Evolutionary conservation across 2,888 invertebrate genomes (phyloP).

Genomic region (Agrilus cyanescens): DNA sequence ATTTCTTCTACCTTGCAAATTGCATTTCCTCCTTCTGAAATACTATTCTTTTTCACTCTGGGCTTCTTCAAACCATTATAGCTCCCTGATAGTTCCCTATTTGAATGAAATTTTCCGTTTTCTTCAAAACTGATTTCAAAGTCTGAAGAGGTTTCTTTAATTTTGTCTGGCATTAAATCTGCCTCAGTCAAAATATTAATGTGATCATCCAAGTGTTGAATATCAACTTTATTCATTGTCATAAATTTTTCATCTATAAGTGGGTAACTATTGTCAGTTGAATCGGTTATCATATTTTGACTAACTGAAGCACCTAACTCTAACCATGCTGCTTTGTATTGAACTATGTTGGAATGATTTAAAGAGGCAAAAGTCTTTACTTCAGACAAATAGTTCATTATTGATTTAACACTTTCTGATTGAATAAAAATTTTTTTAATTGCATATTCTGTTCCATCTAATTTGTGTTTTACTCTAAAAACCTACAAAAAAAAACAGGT

Average conservation of each 20-base stretch:
- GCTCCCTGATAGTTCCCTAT: conserved; percentile 3
- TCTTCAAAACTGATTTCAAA: conserved; percentile 26
- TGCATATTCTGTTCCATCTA: conserved; percentile 69
- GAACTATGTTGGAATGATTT: conserved; percentile 69
- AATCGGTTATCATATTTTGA: conserved; percentile 8
- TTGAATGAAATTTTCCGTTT: conserved; percentile 12
- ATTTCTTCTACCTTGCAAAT: conserved; percentile 27
- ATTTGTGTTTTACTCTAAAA: conserved; percentile 58
- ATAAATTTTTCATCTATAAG: conserved; percentile 5
- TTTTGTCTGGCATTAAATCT: conserved; percentile 7
- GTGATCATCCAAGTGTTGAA: conserved; percentile 10
- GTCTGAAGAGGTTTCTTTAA: conserved; percentile 21
- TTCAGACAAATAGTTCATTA: conserved; percentile 58
- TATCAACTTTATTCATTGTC: not conserved
- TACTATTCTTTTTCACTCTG: conserved; percentile 23
- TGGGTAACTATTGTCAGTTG: conserved; percentile 5
- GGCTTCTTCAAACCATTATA: conserved; percentile 7
- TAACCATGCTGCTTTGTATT: conserved; percentile 76
- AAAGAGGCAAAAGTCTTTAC: conserved; percentile 69
- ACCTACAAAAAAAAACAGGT: conserved; percentile 20
- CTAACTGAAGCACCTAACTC: conserved; percentile 42
- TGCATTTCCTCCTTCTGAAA: conserved; percentile 30
- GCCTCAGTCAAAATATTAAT: conserved; percentile 10
- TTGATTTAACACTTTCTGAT: conserved; percentile 49
- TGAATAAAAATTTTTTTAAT: conserved; percentile 63